Evolutionary conservation across 2,113 vertebrate genomes (phyloP).

Genomic region (Telmatochromis sp.): DNA sequence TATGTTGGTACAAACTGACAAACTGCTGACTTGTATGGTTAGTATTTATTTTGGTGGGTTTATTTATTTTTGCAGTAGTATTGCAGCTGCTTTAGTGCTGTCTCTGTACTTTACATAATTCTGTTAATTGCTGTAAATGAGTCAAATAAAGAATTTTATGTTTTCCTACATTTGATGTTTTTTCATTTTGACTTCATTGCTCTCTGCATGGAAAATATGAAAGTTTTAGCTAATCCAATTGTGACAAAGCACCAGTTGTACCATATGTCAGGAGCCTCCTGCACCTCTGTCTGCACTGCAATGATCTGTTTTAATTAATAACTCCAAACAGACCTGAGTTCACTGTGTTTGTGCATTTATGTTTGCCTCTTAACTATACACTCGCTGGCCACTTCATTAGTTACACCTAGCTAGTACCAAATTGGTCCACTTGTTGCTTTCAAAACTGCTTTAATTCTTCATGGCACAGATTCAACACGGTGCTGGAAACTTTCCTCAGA

Average conservation of each 20-base stretch:
- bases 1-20: background rate
- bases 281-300: background rate
- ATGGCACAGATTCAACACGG: background rate
- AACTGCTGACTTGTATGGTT: background rate
- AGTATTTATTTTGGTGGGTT: slow-evolving; percentile 39
- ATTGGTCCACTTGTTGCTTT: background rate
- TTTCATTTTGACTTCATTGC: background rate
- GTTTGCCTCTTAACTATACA: background rate
- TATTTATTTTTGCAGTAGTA: slow-evolving; percentile 34
- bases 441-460: background rate
- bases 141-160: slow-evolving; percentile 6
- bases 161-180: background rate
- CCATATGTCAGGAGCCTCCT: background rate
- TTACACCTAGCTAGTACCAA: background rate
- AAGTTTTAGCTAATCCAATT: background rate
- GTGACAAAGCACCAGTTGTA: background rate
- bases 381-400: background rate
- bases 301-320: background rate
- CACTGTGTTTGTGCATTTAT: background rate
- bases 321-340: background rate
- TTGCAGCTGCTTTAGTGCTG: background rate
- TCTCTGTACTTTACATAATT: background rate
- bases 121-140: background rate
- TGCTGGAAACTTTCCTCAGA: background rate
- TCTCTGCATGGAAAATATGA: background rate